Evolutionary conservation across 2,888 invertebrate species (phyloP).

Genomic region (Caenorhabditis sinica): DNA sequence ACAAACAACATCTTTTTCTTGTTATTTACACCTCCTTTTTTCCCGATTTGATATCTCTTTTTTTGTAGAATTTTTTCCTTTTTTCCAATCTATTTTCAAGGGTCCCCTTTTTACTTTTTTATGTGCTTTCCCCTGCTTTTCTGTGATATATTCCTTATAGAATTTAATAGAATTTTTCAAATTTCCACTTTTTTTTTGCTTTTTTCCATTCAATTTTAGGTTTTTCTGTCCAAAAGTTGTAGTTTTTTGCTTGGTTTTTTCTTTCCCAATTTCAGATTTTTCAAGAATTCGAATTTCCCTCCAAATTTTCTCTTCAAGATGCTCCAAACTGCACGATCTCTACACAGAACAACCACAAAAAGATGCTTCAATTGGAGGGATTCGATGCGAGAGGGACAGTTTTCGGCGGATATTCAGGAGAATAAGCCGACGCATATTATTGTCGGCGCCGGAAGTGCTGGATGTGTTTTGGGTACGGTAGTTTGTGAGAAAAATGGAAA

Average conservation of each 20-base stretch:
- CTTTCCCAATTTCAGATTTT: not conserved
- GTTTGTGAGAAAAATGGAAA: not conserved
- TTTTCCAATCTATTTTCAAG: conserved; percentile 39
- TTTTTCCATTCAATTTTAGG: not conserved
- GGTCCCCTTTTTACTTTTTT: conserved; percentile 29
- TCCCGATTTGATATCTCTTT: conserved; percentile 16
- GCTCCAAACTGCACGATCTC: conserved; percentile 42
- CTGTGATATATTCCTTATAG: not conserved
- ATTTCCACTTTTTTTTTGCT: not conserved
- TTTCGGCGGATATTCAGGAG: conserved; percentile 56
- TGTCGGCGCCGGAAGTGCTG: conserved; percentile 86
- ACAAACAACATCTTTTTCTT: conserved; percentile 35
- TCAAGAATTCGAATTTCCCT: not conserved
- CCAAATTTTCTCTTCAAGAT: conserved; percentile 9
- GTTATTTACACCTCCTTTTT: not conserved
- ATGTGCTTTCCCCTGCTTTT: conserved; percentile 10
- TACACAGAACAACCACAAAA: conserved; percentile 24
- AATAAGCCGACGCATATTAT: conserved; percentile 84
- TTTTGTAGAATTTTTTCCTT: not conserved
- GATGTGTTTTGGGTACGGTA: conserved; percentile 84
- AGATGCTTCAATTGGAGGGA: conserved; percentile 61
- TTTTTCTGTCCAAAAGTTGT: too few relatives aligned
- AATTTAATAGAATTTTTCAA: not conserved
- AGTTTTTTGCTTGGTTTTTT: not conserved
- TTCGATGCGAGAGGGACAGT: conserved; percentile 56